A percentile compares a stretch with the other conserved stretches of the same genome.
phyloP scores from a whole-genome alignment of 2,888 invertebrate species.

The Ypsolopha scabrella region DNA sequence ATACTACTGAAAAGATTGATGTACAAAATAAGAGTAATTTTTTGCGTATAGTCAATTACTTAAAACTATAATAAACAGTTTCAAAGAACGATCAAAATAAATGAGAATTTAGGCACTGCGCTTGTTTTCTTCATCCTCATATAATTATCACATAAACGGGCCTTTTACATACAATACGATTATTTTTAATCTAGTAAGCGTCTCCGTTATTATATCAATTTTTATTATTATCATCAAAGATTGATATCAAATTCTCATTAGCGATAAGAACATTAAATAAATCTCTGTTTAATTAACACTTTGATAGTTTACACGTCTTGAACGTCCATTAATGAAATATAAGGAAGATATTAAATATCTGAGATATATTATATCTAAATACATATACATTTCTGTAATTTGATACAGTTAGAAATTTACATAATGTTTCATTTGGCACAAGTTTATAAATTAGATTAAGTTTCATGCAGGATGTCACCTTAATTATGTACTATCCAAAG shows the following conservation, averaged over 20 bases:
- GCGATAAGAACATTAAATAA: no score
- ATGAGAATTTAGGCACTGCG: conserved; percentile 66
- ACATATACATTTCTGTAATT: no score
- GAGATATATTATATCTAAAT: no score
- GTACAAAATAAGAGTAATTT: conserved; percentile 45
- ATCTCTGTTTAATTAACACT: background rate
- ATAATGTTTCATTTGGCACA: no score
- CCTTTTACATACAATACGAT: conserved; percentile 44
- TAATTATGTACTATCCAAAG: no score
- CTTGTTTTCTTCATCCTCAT: conserved; percentile 37
- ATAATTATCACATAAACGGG: conserved; percentile 60
- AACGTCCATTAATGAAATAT: no score
- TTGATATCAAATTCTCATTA: background rate
- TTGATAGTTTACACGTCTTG: background rate
- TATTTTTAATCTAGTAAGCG: conserved; percentile 63
- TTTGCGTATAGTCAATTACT: conserved; percentile 21
- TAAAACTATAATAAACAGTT: conserved; percentile 7
- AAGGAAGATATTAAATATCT: no score
- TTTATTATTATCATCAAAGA: conserved; percentile 29
- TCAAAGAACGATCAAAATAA: conserved; percentile 21
- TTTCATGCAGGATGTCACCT: no score
- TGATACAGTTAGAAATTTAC: no score
- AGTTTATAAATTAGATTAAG: no score
- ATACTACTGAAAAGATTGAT: conserved; percentile 65
- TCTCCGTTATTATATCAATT: conserved; percentile 60